Evolutionary conservation across 2,113 vertebrate species (phyloP).

Genomic region (Ahaetulla prasina): DNA sequence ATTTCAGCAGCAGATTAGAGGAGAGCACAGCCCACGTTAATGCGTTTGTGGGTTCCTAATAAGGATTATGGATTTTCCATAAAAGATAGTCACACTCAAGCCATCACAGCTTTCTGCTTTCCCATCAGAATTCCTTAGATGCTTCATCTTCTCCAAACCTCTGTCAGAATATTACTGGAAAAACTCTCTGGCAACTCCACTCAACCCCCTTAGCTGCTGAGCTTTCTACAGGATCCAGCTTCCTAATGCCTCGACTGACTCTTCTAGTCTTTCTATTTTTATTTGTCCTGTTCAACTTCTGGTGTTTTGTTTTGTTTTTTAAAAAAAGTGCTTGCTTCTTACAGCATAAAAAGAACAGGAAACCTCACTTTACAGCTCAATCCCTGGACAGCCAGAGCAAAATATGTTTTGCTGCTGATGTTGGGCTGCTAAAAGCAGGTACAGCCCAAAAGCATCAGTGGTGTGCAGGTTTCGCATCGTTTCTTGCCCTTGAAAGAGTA

Average conservation of each 20-base stretch:
- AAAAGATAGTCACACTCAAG: not conserved
- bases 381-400: not conserved
- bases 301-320: too few relatives aligned
- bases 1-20: not conserved
- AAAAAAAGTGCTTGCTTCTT: not conserved
- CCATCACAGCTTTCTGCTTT: not conserved
- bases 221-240: not conserved
- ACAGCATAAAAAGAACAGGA: not conserved
- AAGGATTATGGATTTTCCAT: not conserved
- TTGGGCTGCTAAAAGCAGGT: slow-evolving; percentile 9
- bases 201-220: not conserved
- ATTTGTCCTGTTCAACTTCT: not conserved
- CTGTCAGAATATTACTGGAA: not conserved
- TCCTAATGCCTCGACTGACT: not conserved
- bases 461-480: not conserved
- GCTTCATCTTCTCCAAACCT: not conserved
- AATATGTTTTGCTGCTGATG: not conserved
- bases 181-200: not conserved
- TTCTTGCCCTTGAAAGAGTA: not conserved
- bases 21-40: not conserved
- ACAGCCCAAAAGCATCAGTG: not conserved
- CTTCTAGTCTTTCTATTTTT: not conserved
- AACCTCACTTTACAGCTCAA: not conserved
- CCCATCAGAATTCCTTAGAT: not conserved
- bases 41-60: not conserved